A percentile compares a stretch with the other conserved stretches of the same genome.
These are phyloP conservation scores for Bathynomus jamesi DNA, from an alignment of 1,140 invertebrate species.

Conservation along the genomic window DNA sequence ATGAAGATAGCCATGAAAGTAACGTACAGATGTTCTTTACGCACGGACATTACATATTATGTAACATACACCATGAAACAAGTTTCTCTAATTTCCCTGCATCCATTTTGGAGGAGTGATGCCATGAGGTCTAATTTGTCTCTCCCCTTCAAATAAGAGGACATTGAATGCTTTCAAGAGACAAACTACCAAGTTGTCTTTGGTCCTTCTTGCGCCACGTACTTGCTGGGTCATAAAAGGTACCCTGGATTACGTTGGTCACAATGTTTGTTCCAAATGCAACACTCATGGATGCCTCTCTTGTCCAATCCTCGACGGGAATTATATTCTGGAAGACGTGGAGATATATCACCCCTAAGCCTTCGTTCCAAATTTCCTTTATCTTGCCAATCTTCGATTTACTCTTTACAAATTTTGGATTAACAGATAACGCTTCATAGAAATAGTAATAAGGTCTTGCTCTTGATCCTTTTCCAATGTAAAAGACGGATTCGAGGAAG, in stretches of 20 bases:
- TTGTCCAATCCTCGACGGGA: conserved; percentile 80
- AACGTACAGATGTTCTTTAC: no score
- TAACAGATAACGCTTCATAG: conserved; percentile 61
- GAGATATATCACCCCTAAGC: conserved; percentile 76
- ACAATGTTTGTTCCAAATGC: conserved; percentile 54
- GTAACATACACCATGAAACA: no score
- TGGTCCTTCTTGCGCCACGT: conserved; percentile 3
- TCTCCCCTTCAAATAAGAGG: conserved; percentile 8
- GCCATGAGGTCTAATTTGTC: conserved; percentile 4
- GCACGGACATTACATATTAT: no score
- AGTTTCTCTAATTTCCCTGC: no score
- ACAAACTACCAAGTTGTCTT: background rate
- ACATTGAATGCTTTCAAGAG: conserved; percentile 7
- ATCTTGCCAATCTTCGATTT: conserved; percentile 67
- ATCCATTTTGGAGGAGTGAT: conserved; percentile 3
- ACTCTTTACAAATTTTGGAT: background rate
- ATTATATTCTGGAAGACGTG: conserved; percentile 87
- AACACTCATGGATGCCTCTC: conserved; percentile 90
- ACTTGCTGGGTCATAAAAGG: conserved; percentile 11
- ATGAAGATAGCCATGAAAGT: no score
- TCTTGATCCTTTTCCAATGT: conserved; percentile 66
- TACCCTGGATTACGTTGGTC: conserved; percentile 7
- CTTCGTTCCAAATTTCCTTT: conserved; percentile 74
- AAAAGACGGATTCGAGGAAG: conserved; percentile 66
- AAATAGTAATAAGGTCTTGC: conserved; percentile 79